Base-by-base conservation (phyloP, 2,797 vertebrate species). In the Heterohyrax brucei region DNA sequence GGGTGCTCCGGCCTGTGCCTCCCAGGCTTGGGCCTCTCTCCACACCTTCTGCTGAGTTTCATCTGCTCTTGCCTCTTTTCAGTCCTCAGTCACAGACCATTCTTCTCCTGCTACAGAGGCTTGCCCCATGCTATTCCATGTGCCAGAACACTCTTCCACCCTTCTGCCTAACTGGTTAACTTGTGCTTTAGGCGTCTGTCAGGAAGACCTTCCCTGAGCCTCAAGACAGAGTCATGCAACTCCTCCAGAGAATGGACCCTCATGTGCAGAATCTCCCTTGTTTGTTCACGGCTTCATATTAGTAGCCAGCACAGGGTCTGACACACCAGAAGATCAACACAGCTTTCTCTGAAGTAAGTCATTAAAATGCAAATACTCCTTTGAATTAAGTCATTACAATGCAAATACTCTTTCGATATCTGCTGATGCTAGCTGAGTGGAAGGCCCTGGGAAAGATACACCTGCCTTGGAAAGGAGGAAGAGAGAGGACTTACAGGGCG, bases 1-100 rank as follows among this genome's bases (percentile, higher is more conserved):
- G 2, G 28, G 8, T 26, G 68, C 62, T 22, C 62, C 21, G 68
- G 26, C 19, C 66, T 26, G 70, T 28, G 61, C 19, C n/a, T 44
- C 70, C 48, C 76, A 30, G 62, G 14, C 26, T 70, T 5, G 0
- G 0, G n/a, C 30, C 70, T 59, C 28, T 48, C 50, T 61, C 19
- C 48, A 64, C 19, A 33, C 7, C 3, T 0, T 0, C 5, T 30
- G 3, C 82, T 18, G 48, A 1, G 0, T 39, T 62, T 12, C 79
- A 9, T 22, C 68, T 39, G 30, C 84, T 66, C 48, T 48, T 16
- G 76, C 18, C 10, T 48, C 46, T 16, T 26, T 91, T 39, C 30
- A n/a, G 70, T 73, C 44, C 53, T 16, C 46, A 30, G 13, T 33
- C 9, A 22, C 73, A 73, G 28, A 4, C 73, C 46, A 26, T 33